Evolutionary conservation across 2,888 invertebrate species (phyloP).

Genomic region (Ophraella communa): DNA sequence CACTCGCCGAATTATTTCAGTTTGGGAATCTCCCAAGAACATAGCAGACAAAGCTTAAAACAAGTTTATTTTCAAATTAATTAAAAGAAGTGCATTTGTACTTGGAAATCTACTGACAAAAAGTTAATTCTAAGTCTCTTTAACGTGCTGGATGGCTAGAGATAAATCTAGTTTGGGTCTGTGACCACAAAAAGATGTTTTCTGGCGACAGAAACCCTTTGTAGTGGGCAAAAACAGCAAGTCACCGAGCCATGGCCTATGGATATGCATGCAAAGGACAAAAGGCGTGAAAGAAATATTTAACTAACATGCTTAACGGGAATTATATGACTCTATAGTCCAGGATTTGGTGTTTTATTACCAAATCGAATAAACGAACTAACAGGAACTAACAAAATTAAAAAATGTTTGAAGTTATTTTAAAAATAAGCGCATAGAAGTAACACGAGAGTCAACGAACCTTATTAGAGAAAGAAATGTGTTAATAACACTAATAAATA

Average conservation of each 20-base stretch:
- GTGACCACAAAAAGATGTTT: slow-evolving; percentile 27
- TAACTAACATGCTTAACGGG: slow-evolving; percentile 38
- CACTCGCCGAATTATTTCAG: too few species aligned
- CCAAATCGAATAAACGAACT: too few species aligned
- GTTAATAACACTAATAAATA: too few species aligned
- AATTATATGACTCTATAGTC: slow-evolving; percentile 26
- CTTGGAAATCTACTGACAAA: neutral
- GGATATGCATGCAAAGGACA: slow-evolving; percentile 29
- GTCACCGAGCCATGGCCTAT: slow-evolving; percentile 34
- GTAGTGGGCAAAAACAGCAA: slow-evolving; percentile 31
- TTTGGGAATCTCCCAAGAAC: too few species aligned
- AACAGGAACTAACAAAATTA: too few species aligned
- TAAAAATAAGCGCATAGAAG: too few species aligned
- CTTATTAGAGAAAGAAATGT: too few species aligned
- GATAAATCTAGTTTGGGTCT: slow-evolving; percentile 23
- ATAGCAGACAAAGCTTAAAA: too few species aligned
- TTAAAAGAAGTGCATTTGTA: neutral
- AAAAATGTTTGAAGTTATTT: too few species aligned
- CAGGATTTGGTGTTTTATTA: neutral
- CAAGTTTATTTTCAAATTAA: neutral
- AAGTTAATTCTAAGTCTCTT: neutral
- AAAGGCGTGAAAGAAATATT: slow-evolving; percentile 41
- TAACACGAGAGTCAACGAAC: too few species aligned
- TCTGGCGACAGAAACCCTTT: slow-evolving; percentile 29
- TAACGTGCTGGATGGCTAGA: slow-evolving; percentile 17